Base-by-base conservation (phyloP, 1,140 invertebrate species). In the Cylas formicarius region DNA sequence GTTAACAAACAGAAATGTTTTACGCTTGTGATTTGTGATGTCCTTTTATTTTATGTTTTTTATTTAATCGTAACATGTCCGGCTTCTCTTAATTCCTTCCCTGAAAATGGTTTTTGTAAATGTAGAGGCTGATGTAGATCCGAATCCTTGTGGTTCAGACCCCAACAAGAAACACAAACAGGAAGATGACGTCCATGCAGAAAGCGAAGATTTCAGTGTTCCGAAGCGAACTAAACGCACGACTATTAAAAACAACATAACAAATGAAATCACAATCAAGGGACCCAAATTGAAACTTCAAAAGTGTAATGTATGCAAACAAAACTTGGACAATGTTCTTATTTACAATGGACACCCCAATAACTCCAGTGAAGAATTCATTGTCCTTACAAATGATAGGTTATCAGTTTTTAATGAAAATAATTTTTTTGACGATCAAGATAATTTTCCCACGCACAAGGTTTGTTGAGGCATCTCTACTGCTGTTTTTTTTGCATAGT, bases 301-400 rank as follows among this genome's bases (percentile, higher is more conserved):
- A 21, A 45, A 67, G 31, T 78, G 76, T 60, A 57, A 63, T 10
- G 68, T 74, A 14, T 84, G 81, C 57, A 65, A 64, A 44, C 82
- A 86, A 60, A 70, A 75, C 53, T 57, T 83, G 3, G 71, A 80
- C 54, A 73, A 78, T 53, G 66, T 85, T n/a, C 69, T 71, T 27
- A 63, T 78, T 9, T 87, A 82, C 66, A 74, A 75, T 54, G 84
- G 84, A 4, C 84, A 86, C 67, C 80, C 83, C 22, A 77, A 81
- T 53, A 70, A 82, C 66, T 77, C 84, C 26, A 66, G 78, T 18
- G 82, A 86, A 56, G 85, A 90, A 67, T 82, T 77, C 61, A 73
- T 87, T 45, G 81, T 84, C 23, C 70, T 90, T 31, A 85, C 78
- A 24, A 76, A 88, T 74, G 76, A 82, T 37, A 82, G 76, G 62